phyloP scores from a whole-genome alignment of 2,797 vertebrate genomes.

The Sparidentex hasta region DNA sequence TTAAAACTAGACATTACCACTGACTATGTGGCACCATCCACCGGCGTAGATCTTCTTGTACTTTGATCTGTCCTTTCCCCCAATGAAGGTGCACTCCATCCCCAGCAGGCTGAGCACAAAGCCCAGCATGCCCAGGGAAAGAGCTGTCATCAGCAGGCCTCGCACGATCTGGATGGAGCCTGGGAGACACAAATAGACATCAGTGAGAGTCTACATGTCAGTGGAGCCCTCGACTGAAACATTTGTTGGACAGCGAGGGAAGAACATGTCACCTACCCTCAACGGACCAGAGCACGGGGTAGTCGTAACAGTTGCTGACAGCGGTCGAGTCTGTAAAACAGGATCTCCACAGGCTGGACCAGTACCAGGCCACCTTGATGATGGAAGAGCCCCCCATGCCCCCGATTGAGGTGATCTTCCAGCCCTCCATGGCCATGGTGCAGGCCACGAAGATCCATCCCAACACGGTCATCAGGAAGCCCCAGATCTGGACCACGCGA shows the following conservation, averaged over 20 bases:
- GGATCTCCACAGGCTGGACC: slow-evolving; percentile 95
- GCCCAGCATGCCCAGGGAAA: slow-evolving; percentile 84
- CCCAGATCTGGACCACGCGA: slow-evolving; percentile 92
- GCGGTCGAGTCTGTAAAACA: slow-evolving; percentile 94
- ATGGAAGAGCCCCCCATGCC: slow-evolving; percentile 89
- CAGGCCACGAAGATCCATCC: slow-evolving; percentile 96
- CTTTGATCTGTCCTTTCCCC: slow-evolving; percentile 85
- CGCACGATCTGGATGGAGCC: slow-evolving; percentile 86
- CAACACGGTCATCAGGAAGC: slow-evolving; percentile 89
- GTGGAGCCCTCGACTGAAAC: not conserved
- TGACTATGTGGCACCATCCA: slow-evolving; percentile 81
- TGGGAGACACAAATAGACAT: slow-evolving; percentile 51
- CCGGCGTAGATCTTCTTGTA: slow-evolving; percentile 80
- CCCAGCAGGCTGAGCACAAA: slow-evolving; percentile 86
- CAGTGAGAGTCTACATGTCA: not conserved
- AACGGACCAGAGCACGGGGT: slow-evolving; percentile 93
- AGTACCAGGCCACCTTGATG: slow-evolving; percentile 93
- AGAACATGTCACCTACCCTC: slow-evolving; percentile 84
- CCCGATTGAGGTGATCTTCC: slow-evolving; percentile 93
- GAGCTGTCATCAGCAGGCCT: slow-evolving; percentile 83
- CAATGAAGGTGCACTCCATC: slow-evolving; percentile 89
- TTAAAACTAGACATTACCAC: slow-evolving; percentile 71
- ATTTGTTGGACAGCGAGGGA: not conserved
- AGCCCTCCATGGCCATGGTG: slow-evolving; percentile 95
- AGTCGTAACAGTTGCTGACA: slow-evolving; percentile 94